phyloP scores from a whole-genome alignment of 2,113 vertebrate species.

The Nematolebias whitei region DNA sequence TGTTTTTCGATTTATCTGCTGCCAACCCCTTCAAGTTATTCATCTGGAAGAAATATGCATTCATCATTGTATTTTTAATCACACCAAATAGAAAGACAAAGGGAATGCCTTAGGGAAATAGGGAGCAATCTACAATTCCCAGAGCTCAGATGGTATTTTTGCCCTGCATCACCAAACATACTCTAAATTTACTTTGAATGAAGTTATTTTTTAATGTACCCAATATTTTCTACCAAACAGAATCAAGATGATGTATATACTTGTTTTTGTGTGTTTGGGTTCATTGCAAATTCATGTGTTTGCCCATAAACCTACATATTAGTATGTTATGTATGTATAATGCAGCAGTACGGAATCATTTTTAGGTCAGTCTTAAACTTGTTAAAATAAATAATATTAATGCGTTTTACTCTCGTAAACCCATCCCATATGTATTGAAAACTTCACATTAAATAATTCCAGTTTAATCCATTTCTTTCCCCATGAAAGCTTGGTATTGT shows the following conservation, averaged over 20 bases:
- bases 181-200: slow-evolving; percentile 83
- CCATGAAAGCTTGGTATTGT: slow-evolving; percentile 53
- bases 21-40: slow-evolving; percentile 83
- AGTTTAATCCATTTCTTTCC: slow-evolving; percentile 38
- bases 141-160: slow-evolving; percentile 80
- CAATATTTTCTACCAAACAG: slow-evolving; percentile 73
- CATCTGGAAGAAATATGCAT: slow-evolving; percentile 85
- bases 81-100: slow-evolving; percentile 85
- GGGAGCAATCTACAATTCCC: slow-evolving; percentile 79
- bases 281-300: not conserved
- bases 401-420: slow-evolving; percentile 5
- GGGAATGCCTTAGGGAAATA: slow-evolving; percentile 78
- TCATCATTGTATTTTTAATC: slow-evolving; percentile 87
- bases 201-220: slow-evolving; percentile 84
- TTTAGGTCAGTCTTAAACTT: not conserved
- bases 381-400: not conserved
- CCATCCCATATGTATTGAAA: not conserved
- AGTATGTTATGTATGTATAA: slow-evolving; percentile 6
- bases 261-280: slow-evolving; percentile 20
- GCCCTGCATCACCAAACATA: slow-evolving; percentile 81
- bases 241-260: slow-evolving; percentile 53
- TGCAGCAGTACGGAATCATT: not conserved
- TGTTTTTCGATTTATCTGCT: slow-evolving; percentile 78
- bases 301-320: slow-evolving; percentile 7
- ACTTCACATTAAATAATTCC: slow-evolving; percentile 36